Evolutionary conservation across 2,888 invertebrate genomes (phyloP).

Genomic region (Bombylius major): DNA sequence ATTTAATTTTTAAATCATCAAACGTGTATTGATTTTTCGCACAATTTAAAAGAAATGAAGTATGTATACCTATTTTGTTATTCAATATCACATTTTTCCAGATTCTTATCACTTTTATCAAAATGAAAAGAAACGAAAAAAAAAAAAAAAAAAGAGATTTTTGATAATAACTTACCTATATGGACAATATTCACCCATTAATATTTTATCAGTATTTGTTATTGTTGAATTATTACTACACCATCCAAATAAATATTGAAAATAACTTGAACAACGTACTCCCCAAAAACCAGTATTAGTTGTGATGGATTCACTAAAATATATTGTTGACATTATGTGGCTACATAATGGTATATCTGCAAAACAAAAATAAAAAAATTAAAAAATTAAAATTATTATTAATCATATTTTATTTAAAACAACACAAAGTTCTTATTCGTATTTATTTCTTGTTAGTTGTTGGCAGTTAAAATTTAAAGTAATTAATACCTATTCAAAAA

Average conservation of each 20-base stretch:
- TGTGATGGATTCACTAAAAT: slow-evolving; percentile 21
- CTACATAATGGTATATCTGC: slow-evolving; percentile 22
- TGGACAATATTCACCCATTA: slow-evolving; percentile 21
- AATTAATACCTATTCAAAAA: no score
- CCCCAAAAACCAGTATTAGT: slow-evolving; percentile 19
- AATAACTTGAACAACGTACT: slow-evolving; percentile 19
- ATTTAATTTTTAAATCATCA: no score
- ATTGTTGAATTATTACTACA: slow-evolving; percentile 15
- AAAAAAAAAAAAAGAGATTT: not conserved
- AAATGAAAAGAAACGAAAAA: not conserved
- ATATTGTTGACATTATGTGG: slow-evolving; percentile 20
- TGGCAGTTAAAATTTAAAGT: no score
- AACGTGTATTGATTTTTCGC: no score
- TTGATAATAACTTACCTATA: slow-evolving; percentile 14
- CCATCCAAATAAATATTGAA: slow-evolving; percentile 22
- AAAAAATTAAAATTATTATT: not conserved
- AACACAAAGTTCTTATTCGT: no score
- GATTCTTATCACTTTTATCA: no score
- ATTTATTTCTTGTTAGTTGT: no score
- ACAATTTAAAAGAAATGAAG: no score
- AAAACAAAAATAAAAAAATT: slow-evolving; percentile 4
- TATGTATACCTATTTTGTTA: no score
- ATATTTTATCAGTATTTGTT: slow-evolving; percentile 15
- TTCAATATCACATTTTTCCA: no score
- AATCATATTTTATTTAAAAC: no score